These are phyloP conservation scores for Tetrao urogallus DNA, from an alignment of 2,113 vertebrate species.

Conservation along the genomic window DNA sequence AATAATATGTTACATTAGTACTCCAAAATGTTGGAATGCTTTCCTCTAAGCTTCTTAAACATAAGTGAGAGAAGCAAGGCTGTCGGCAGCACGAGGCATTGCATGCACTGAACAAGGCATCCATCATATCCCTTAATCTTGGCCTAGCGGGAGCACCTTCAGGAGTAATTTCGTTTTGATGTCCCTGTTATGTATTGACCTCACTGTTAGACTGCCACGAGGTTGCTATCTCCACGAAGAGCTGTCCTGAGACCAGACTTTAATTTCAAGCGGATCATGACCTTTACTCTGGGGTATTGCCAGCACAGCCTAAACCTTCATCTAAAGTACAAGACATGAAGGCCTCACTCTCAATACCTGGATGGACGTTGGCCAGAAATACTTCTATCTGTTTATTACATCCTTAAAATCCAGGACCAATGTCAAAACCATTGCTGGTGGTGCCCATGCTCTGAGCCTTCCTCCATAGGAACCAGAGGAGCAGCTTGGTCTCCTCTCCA, in stretches of 20 bases:
- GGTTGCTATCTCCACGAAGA: background rate
- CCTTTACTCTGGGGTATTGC: background rate
- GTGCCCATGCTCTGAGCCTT: background rate
- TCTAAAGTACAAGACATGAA: accelerated
- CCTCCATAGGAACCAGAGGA: background rate
- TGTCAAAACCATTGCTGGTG: background rate
- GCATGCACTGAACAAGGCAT: background rate
- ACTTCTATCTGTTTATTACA: background rate
- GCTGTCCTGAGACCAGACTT: background rate
- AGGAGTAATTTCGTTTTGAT: background rate
- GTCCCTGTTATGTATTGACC: background rate
- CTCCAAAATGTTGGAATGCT: background rate
- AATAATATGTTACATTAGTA: background rate
- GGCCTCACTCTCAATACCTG: background rate
- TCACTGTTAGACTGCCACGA: background rate
- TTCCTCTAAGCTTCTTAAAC: background rate
- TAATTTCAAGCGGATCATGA: background rate
- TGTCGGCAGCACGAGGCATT: background rate
- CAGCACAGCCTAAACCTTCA: background rate
- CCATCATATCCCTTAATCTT: background rate
- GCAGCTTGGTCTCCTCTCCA: background rate
- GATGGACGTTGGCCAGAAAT: background rate
- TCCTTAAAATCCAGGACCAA: background rate
- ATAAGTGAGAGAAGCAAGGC: background rate
- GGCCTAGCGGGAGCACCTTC: background rate